Evolutionary conservation across 2,888 invertebrate species (phyloP).

Genomic region (Idaea straminata): DNA sequence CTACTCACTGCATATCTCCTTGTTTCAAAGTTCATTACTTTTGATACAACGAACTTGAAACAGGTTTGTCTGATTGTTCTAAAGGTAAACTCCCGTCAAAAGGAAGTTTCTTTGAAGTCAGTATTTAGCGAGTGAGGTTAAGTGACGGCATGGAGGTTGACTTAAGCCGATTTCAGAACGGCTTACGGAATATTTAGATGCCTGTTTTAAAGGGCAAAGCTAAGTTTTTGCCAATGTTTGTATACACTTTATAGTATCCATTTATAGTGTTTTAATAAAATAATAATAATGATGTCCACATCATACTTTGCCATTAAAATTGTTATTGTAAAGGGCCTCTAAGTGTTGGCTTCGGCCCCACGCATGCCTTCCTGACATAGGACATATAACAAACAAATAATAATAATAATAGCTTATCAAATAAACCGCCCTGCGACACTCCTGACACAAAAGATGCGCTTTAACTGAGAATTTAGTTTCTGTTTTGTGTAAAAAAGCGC

Average conservation of each 20-base stretch:
- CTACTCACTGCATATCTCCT: constrained; percentile 13
- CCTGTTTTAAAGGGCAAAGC: not conserved
- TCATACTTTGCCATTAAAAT: too few relatives aligned
- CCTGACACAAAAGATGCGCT: too few relatives aligned
- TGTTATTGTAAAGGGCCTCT: too few relatives aligned
- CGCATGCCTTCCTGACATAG: too few relatives aligned
- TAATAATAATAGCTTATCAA: too few relatives aligned
- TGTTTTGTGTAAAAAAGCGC: too few relatives aligned
- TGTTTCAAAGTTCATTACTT: constrained; percentile 9
- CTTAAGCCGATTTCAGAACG: constrained; percentile 20
- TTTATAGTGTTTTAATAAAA: too few relatives aligned
- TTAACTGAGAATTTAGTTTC: too few relatives aligned
- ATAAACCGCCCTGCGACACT: too few relatives aligned
- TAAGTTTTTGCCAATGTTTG: not conserved
- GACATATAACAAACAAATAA: too few relatives aligned
- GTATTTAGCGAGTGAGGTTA: constrained; percentile 17
- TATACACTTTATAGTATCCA: not conserved
- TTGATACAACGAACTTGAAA: constrained; percentile 1
- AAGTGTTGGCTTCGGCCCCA: too few relatives aligned
- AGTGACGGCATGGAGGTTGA: constrained; percentile 13
- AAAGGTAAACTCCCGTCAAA: constrained; percentile 10
- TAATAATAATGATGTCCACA: too few relatives aligned
- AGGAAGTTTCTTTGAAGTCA: constrained; percentile 17
- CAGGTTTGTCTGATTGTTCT: constrained; percentile 4
- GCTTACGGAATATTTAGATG: constrained; percentile 18